Conservation (phyloP, 2,888 invertebrate genomes). For the Ornithoptera priamus region DNA sequence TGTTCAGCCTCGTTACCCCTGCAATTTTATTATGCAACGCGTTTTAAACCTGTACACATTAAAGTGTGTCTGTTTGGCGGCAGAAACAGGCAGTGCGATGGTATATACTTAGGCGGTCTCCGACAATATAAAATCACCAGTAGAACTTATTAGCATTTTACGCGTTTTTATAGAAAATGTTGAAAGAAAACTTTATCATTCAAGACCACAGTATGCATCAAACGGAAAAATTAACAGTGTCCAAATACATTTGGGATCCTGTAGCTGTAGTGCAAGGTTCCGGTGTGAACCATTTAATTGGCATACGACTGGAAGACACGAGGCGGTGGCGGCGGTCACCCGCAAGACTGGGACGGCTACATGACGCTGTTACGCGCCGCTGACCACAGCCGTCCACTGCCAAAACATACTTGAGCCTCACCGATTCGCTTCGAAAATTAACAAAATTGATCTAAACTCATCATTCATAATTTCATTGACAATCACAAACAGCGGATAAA, state of each 20-base stretch:
- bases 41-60: too few relatives aligned
- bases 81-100: too few relatives aligned
- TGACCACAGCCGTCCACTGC: conserved; percentile 36
- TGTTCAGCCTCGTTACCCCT: too few relatives aligned
- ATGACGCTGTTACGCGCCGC: conserved; percentile 42
- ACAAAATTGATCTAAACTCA: conserved; percentile 31
- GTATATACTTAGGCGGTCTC: too few relatives aligned
- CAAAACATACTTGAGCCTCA: conserved; percentile 58
- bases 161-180: too few relatives aligned
- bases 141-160: too few relatives aligned
- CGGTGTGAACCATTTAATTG: conserved; percentile 68
- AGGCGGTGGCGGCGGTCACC: conserved; percentile 32
- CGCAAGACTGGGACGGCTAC: conserved; percentile 33
- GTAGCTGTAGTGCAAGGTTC: conserved; percentile 41
- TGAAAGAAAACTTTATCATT: background rate
- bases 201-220: background rate
- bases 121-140: too few relatives aligned
- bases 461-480: conserved; percentile 18
- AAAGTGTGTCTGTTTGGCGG: too few relatives aligned
- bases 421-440: conserved; percentile 51
- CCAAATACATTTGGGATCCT: conserved; percentile 6
- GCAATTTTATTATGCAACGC: too few relatives aligned
- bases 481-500: conserved; percentile 4
- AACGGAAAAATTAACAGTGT: conserved; percentile 11
- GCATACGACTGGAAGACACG: conserved; percentile 34